A percentile compares a stretch with the other conserved stretches of the same genome.
Evolutionary conservation across 2,113 vertebrate genomes (phyloP).

Genomic region (Dasyprocta punctata): DNA sequence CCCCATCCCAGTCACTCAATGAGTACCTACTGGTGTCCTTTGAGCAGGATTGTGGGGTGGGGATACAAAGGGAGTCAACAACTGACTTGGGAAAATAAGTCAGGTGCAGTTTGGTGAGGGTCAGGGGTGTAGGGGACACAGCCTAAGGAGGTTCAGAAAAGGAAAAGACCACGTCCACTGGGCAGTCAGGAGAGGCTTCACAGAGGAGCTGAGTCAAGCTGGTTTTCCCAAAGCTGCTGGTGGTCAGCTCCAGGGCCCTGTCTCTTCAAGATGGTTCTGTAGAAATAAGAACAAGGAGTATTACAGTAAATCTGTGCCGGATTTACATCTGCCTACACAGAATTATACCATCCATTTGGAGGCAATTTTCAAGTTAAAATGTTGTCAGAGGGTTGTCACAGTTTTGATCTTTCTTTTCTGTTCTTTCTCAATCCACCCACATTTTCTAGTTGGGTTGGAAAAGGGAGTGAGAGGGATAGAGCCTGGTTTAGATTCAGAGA

Average conservation of each 20-base stretch:
- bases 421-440: conserved; percentile 73
- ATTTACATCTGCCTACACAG: conserved; percentile 66
- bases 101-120: neutral
- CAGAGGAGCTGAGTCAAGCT: accelerated
- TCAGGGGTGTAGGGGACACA: neutral
- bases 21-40: neutral
- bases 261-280: neutral
- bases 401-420: conserved; percentile 74
- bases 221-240: neutral
- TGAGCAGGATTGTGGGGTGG: neutral
- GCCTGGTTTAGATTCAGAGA: conserved; percentile 46
- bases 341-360: conserved; percentile 66
- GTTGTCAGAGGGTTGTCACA: conserved; percentile 80
- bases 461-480: neutral
- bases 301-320: neutral
- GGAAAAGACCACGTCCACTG: neutral
- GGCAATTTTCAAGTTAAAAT: conserved; percentile 83
- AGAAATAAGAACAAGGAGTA: neutral
- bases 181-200: neutral
- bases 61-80: neutral
- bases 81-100: neutral
- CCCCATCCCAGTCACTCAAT: neutral
- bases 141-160: accelerated
- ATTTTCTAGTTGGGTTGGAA: conserved; percentile 52
- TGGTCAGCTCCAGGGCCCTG: neutral